phyloP scores from a whole-genome alignment of 2,797 vertebrate genomes.

The Podarcis siculus region DNA sequence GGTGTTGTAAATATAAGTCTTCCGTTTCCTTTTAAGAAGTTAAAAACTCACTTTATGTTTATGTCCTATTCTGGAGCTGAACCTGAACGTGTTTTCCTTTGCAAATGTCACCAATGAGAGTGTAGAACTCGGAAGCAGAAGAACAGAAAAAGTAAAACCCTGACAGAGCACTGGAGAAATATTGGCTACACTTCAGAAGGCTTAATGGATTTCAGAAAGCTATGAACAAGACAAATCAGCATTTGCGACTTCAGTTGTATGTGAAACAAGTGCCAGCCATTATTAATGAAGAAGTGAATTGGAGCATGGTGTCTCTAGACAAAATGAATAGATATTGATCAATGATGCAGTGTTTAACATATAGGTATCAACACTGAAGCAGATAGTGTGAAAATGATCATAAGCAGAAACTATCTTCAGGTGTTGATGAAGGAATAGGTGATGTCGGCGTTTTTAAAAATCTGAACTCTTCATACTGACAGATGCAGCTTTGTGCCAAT shows the following conservation, averaged over 20 bases:
- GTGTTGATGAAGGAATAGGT: not conserved
- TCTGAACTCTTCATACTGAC: not conserved
- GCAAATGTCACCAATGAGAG: slow-evolving; percentile 41
- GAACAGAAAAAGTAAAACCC: slow-evolving; percentile 4
- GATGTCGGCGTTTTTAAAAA: not conserved
- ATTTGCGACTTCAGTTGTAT: slow-evolving; percentile 50
- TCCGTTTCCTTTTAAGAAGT: slow-evolving; percentile 46
- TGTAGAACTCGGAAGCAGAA: slow-evolving; percentile 15
- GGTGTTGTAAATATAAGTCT: slow-evolving; percentile 49
- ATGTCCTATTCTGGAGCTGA: slow-evolving; percentile 54
- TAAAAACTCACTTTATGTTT: slow-evolving; percentile 56
- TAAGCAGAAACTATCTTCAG: not conserved
- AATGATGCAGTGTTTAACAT: slow-evolving; percentile 21
- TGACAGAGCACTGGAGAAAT: slow-evolving; percentile 31
- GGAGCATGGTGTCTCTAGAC: slow-evolving; percentile 43
- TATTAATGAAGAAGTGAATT: slow-evolving; percentile 52
- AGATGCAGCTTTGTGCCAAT: not conserved
- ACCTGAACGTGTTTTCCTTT: slow-evolving; percentile 35
- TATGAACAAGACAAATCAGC: slow-evolving; percentile 36
- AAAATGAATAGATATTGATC: slow-evolving; percentile 56
- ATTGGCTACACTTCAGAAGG: slow-evolving; percentile 65
- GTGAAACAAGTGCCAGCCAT: slow-evolving; percentile 56
- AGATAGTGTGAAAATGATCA: slow-evolving; percentile 32
- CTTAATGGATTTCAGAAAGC: slow-evolving; percentile 54
- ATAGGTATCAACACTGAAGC: slow-evolving; percentile 38